phyloP scores from a whole-genome alignment of 2,888 invertebrate genomes.

The Gastracanthus pulcherrimus region DNA sequence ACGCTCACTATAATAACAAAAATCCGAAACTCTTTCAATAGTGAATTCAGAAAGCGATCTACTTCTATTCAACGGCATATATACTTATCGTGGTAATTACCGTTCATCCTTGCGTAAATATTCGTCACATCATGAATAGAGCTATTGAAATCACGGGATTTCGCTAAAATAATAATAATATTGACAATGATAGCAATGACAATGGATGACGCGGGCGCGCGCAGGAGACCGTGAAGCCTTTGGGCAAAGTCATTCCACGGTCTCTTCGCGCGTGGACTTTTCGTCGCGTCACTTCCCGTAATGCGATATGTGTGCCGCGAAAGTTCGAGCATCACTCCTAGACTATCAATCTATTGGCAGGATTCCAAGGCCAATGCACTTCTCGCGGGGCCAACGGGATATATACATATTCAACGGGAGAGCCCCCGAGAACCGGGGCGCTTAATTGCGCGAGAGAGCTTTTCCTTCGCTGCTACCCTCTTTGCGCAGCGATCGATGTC shows the following conservation, averaged over 20 bases:
- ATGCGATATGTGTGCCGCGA: conserved; percentile 71
- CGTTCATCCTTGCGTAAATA: conserved; percentile 28
- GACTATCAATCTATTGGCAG: conserved; percentile 76
- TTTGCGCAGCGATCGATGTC: background rate
- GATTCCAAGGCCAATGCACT: conserved; percentile 75
- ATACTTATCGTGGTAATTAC: conserved; percentile 12
- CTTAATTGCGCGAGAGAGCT: conserved; percentile 67
- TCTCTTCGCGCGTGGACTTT: conserved; percentile 39
- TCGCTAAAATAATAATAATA: conserved; percentile 50
- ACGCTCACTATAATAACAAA: background rate
- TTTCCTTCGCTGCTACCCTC: conserved; percentile 52
- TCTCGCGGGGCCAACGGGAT: conserved; percentile 58
- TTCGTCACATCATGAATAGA: background rate
- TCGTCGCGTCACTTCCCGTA: conserved; percentile 75
- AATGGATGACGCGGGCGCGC: background rate
- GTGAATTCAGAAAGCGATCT: background rate
- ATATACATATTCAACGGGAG: conserved; percentile 72
- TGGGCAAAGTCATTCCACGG: conserved; percentile 67
- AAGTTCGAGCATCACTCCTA: conserved; percentile 74
- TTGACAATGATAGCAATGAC: conserved; percentile 37
- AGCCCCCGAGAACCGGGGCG: conserved; percentile 58
- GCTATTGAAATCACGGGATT: conserved; percentile 26
- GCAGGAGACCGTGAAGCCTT: conserved; percentile 56
- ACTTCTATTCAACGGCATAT: background rate
- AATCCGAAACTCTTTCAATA: background rate